These are phyloP conservation scores for Siniperca obscura DNA, from an alignment of 2,797 vertebrate species.

Conservation along the genomic window DNA sequence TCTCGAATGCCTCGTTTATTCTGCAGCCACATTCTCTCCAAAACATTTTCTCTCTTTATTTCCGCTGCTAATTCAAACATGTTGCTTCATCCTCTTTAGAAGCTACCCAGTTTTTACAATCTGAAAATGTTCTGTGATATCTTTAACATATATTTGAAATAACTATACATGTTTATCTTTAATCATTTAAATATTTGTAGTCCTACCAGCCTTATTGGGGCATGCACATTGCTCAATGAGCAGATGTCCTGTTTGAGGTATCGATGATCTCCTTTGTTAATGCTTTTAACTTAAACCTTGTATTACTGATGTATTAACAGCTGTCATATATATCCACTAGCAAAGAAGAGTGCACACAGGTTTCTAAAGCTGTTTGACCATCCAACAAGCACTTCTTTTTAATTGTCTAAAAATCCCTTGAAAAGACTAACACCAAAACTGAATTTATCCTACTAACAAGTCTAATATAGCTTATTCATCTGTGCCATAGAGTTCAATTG, in stretches of 20 bases:
- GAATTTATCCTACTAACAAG: too few species aligned
- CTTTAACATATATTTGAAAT: neutral
- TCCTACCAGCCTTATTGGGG: neutral
- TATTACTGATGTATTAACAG: neutral
- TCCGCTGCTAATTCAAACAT: slow-evolving; percentile 2
- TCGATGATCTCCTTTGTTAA: neutral
- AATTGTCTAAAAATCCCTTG: too few species aligned
- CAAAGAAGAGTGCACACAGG: neutral
- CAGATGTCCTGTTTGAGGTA: neutral
- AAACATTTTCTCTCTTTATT: slow-evolving; percentile 15
- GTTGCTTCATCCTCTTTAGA: neutral
- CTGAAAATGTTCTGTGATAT: neutral
- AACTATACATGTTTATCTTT: neutral
- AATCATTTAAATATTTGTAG: neutral
- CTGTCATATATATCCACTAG: neutral
- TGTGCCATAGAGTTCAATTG: neutral
- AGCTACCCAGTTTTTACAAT: neutral
- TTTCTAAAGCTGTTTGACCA: too few species aligned
- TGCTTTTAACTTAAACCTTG: neutral
- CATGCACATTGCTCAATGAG: neutral
- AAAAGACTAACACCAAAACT: too few species aligned
- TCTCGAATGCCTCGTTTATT: slow-evolving; percentile 45
- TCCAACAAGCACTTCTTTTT: too few species aligned
- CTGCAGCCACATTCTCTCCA: slow-evolving; percentile 13
- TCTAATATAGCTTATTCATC: neutral